A percentile compares a stretch with the other conserved stretches of the same genome.
These are phyloP conservation scores for Nasonia giraulti DNA, from an alignment of 1,140 invertebrate genomes.

Conservation along the genomic window DNA sequence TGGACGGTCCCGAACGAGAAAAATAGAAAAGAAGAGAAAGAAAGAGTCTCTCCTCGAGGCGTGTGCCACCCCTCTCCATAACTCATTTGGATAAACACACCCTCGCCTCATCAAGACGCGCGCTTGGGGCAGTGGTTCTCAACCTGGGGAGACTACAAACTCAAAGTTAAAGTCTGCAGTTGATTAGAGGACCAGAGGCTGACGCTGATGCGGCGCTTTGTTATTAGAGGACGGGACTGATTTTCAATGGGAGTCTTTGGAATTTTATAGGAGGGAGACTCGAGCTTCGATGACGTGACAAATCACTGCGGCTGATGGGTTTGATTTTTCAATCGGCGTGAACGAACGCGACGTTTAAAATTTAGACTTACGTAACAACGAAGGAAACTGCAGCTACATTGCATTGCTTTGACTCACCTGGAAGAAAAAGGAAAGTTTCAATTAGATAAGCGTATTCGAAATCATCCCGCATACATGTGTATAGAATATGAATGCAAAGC, in stretches of 20 bases:
- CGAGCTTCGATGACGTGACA: too few species aligned
- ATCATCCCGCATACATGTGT: neutral
- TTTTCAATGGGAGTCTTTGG: neutral
- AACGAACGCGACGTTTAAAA: too few species aligned
- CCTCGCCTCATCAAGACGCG: neutral
- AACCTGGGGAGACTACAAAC: neutral
- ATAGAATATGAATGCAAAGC: neutral
- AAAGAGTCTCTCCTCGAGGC: neutral
- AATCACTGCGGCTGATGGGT: too few species aligned
- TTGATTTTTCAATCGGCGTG: too few species aligned
- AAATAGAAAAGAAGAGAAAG: neutral
- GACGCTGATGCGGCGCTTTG: neutral
- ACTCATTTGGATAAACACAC: conserved; percentile 47
- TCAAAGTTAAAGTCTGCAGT: neutral
- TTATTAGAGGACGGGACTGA: neutral
- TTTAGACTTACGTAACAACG: too few species aligned
- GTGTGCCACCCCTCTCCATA: conserved; percentile 30
- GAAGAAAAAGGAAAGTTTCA: neutral
- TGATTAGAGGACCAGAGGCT: conserved; percentile 2
- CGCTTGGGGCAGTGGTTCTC: conserved; percentile 22
- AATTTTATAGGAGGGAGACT: too few species aligned
- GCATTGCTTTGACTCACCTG: too few species aligned
- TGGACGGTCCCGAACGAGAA: neutral
- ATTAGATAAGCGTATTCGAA: neutral
- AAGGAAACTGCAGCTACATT: too few species aligned